phyloP scores from a whole-genome alignment of 2,113 vertebrate genomes.

The Nothobranchius furzeri region DNA sequence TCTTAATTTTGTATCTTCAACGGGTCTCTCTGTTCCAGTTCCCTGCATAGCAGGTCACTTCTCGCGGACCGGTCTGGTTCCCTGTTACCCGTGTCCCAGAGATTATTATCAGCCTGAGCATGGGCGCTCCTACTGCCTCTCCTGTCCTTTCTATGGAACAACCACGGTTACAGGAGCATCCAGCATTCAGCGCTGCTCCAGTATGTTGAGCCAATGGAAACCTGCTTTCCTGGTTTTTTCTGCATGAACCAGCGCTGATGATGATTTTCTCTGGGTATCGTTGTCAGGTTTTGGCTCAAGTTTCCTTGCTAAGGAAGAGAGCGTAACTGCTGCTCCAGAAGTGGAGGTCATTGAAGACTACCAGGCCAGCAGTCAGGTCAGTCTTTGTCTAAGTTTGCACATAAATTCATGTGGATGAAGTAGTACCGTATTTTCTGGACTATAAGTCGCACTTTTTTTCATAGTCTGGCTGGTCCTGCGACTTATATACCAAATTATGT shows the following conservation, averaged over 20 bases:
- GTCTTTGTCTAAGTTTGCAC: neutral
- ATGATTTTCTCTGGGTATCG: slow-evolving; percentile 48
- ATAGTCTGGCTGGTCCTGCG: no score
- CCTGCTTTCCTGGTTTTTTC: no score
- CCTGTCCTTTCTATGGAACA: slow-evolving; percentile 96
- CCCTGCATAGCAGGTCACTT: slow-evolving; percentile 92
- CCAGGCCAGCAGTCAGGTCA: slow-evolving; percentile 92
- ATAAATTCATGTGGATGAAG: neutral
- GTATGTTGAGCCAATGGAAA: slow-evolving; percentile 78
- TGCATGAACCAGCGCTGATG: slow-evolving; percentile 22
- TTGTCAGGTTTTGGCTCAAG: slow-evolving; percentile 90
- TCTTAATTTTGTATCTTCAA: neutral
- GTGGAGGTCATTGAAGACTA: slow-evolving; percentile 83
- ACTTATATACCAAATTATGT: no score
- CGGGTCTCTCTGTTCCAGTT: slow-evolving; percentile 72
- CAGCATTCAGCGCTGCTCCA: slow-evolving; percentile 94
- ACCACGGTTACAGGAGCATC: slow-evolving; percentile 87
- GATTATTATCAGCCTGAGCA: slow-evolving; percentile 95
- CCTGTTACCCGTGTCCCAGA: slow-evolving; percentile 92
- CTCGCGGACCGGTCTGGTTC: slow-evolving; percentile 92
- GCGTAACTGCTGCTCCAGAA: slow-evolving; percentile 83
- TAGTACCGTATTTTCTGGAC: no score
- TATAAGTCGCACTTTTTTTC: no score
- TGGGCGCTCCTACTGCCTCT: slow-evolving; percentile 94
- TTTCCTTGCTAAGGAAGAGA: slow-evolving; percentile 95